Evolutionary conservation across 2,113 vertebrate genomes (phyloP).

Genomic region (Tachycineta bicolor): DNA sequence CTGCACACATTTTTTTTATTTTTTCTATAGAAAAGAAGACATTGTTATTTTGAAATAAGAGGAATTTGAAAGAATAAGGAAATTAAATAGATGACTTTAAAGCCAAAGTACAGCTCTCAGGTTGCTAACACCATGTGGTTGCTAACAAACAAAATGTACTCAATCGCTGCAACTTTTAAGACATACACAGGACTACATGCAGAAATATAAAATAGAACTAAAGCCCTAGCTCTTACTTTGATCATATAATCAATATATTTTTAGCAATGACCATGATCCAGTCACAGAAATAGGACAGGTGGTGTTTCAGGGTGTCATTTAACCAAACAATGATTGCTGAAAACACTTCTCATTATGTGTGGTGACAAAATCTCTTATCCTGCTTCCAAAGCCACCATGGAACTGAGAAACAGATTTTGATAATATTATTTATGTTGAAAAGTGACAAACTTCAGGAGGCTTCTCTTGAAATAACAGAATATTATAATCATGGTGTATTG

Average conservation of each 20-base stretch:
- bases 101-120: not conserved
- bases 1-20: not conserved
- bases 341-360: not conserved
- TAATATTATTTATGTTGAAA: not conserved
- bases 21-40: not conserved
- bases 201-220: not conserved
- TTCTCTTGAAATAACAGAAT: not conserved
- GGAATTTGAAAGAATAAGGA: not conserved
- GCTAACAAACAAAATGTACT: not conserved
- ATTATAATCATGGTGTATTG: not conserved
- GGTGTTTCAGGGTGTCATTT: not conserved
- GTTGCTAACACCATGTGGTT: not conserved
- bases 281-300: not conserved
- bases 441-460: not conserved
- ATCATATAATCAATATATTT: not conserved
- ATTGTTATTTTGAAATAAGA: not conserved
- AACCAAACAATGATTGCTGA: not conserved
- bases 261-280: not conserved
- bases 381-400: not conserved
- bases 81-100: not conserved
- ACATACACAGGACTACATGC: not conserved
- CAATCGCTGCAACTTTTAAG: not conserved
- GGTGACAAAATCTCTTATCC: not conserved
- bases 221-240: not conserved
- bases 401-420: not conserved